phyloP scores from a whole-genome alignment of 2,888 invertebrate species.

The Lapara coniferarum region DNA sequence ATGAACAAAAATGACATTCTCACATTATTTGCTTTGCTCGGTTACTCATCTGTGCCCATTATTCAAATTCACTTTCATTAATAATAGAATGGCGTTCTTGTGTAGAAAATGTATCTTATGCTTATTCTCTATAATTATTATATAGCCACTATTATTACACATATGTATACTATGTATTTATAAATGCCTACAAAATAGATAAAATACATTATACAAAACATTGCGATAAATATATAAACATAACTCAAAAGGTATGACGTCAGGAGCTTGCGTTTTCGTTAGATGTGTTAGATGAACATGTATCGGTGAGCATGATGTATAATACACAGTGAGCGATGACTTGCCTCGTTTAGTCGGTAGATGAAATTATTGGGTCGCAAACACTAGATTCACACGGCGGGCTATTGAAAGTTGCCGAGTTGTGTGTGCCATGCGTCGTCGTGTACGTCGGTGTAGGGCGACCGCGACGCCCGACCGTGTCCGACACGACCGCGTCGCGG shows the following conservation, averaged over 20 bases:
- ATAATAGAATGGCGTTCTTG: conserved; percentile 27
- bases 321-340: conserved; percentile 57
- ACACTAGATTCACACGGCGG: conserved; percentile 41
- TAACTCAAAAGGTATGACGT: conserved; percentile 23
- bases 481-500: too few relatives aligned
- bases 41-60: conserved; percentile 44
- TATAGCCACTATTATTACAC: conserved; percentile 24
- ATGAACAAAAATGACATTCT: conserved; percentile 47
- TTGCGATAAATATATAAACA: conserved; percentile 27
- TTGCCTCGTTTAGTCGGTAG: conserved; percentile 66
- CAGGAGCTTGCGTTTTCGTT: conserved; percentile 46
- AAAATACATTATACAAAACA: conserved; percentile 17
- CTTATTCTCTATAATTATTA: conserved; percentile 31
- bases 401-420: conserved; percentile 51
- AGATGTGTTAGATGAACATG: conserved; percentile 60
- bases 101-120: conserved; percentile 30
- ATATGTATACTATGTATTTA: conserved; percentile 39
- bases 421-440: conserved; percentile 67
- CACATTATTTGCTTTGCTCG: conserved; percentile 45
- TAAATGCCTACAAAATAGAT: conserved; percentile 37
- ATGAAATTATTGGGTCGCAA: conserved; percentile 46
- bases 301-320: conserved; percentile 70
- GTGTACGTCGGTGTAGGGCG: conserved; percentile 46
- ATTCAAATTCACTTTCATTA: conserved; percentile 24
- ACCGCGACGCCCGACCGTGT: neutral